phyloP scores from a whole-genome alignment of 2,797 vertebrate genomes.

The Chelonia mydas region DNA sequence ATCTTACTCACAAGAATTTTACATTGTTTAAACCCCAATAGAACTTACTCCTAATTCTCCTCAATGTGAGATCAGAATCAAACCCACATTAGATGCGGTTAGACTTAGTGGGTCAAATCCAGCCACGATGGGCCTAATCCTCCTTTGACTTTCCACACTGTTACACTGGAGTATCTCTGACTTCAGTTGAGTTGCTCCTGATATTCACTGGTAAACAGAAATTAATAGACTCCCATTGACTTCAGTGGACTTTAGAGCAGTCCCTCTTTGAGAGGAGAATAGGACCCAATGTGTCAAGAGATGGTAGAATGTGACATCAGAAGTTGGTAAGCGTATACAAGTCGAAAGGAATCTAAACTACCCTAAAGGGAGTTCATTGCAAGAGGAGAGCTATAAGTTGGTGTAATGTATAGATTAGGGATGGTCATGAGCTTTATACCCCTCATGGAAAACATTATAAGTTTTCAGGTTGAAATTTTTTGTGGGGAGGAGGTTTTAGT shows the following conservation, averaged over 20 bases:
- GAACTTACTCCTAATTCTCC: no score
- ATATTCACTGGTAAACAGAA: background rate
- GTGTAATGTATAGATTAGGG: background rate
- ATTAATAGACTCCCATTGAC: background rate
- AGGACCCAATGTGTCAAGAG: background rate
- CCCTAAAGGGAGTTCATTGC: background rate
- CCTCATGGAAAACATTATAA: no score
- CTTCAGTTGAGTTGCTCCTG: background rate
- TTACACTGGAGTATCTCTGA: background rate
- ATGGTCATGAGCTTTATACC: background rate
- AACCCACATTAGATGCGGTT: no score
- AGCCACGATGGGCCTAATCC: background rate
- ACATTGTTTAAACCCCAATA: no score
- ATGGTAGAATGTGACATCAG: rapidly evolving
- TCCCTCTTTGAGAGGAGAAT: background rate
- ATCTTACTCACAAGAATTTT: no score
- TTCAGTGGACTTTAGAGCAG: background rate
- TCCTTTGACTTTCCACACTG: background rate
- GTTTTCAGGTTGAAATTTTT: no score
- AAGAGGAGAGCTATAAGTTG: background rate
- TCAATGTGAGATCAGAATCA: no score
- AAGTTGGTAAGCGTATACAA: background rate
- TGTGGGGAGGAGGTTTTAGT: no score
- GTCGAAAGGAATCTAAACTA: background rate
- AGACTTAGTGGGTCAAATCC: no score